These are phyloP conservation scores for Rhodeus uyekii DNA, from an alignment of 2,797 vertebrate species.

Conservation along the genomic window DNA sequence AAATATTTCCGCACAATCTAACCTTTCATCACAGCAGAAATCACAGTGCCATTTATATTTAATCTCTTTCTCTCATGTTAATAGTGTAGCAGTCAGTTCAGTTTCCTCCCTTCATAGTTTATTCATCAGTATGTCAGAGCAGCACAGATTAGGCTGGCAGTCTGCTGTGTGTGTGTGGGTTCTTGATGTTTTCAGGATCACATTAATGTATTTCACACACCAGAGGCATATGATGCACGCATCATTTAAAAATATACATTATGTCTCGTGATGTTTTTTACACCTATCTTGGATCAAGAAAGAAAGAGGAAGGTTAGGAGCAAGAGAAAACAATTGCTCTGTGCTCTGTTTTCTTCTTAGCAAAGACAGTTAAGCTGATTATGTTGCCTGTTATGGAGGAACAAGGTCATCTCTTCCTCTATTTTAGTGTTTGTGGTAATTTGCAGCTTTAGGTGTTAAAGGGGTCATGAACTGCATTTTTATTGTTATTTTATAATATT, in stretches of 20 bases:
- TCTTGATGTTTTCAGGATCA: not conserved
- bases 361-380: conserved; percentile 18
- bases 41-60: conserved; percentile 43
- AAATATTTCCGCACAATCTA: conserved; percentile 28
- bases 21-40: conserved; percentile 32
- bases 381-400: not conserved
- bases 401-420: not conserved
- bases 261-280: not conserved
- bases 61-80: conserved; percentile 41
- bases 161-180: not conserved
- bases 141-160: conserved; percentile 41
- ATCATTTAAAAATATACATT: not conserved
- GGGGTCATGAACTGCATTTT: too few species aligned
- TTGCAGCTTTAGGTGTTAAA: not conserved
- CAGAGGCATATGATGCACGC: not conserved
- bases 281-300: not conserved
- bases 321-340: not conserved
- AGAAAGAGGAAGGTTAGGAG: not conserved
- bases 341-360: not conserved
- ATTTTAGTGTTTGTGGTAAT: conserved; percentile 4
- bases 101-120: conserved; percentile 41
- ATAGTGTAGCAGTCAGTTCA: conserved; percentile 44
- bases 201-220: not conserved
- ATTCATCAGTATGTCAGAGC: conserved; percentile 44
- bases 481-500: too few species aligned